Evolutionary conservation across 92 coral and sea anemone genomes (phyloP).

Genomic region (Epizoanthus fatuus): DNA sequence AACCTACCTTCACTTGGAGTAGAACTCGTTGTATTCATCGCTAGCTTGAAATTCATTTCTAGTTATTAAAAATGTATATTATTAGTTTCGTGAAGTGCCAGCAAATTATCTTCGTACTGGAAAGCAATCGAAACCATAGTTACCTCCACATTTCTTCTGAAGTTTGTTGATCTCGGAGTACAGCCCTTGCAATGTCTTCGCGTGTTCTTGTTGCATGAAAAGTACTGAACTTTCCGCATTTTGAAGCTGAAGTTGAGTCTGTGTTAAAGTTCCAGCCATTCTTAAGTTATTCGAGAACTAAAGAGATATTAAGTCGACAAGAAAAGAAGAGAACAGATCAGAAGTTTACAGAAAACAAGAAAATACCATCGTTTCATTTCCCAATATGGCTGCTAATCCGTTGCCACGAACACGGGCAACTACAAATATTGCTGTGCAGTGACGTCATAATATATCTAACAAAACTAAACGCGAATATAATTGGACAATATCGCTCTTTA

Average conservation of each 20-base stretch:
- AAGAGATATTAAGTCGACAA: neutral
- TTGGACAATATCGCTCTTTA: constrained; percentile 46
- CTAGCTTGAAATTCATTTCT: constrained; percentile 96
- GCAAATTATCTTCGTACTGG: neutral
- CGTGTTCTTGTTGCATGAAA: constrained; percentile 99
- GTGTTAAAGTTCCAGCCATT: constrained; percentile 88
- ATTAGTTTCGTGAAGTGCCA: neutral
- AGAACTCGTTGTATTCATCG: constrained; percentile 92
- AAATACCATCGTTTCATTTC: constrained; percentile 54
- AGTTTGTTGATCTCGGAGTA: constrained; percentile 97
- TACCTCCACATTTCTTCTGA: constrained; percentile 99
- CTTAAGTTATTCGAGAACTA: constrained; percentile 3
- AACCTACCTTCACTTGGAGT: constrained; percentile 82
- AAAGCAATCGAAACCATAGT: neutral
- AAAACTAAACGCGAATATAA: constrained; percentile 33
- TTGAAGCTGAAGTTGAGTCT: constrained; percentile 91
- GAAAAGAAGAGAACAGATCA: constrained; percentile 18
- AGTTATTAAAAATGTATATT: constrained; percentile 7
- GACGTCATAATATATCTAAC: constrained; percentile 78
- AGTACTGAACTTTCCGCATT: constrained; percentile 98
- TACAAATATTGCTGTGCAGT: constrained; percentile 70
- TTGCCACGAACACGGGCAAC: constrained; percentile 86
- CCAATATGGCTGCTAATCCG: constrained; percentile 93
- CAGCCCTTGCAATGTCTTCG: constrained; percentile 94
- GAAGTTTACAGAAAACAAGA: constrained; percentile 25